phyloP scores from a whole-genome alignment of 2,888 invertebrate species.

The Sialis fuliginosa region DNA sequence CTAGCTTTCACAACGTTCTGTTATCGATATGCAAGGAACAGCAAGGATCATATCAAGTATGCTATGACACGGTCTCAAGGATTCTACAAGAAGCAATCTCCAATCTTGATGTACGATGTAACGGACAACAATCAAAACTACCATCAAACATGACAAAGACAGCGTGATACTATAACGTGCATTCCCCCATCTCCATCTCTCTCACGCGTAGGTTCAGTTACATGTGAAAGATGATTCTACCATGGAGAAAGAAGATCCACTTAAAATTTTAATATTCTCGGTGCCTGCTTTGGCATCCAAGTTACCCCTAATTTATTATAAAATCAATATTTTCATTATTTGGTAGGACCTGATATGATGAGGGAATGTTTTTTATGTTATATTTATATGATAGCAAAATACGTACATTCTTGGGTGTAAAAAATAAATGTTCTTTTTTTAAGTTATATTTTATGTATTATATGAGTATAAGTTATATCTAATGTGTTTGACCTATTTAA shows the following conservation, averaged over 20 bases:
- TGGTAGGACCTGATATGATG: neutral
- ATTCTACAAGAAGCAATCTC: neutral
- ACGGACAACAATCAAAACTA: too few species aligned
- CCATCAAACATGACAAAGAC: too few species aligned
- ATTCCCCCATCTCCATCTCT: neutral
- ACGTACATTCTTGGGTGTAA: neutral
- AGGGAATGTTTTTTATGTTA: neutral
- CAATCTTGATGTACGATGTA: neutral
- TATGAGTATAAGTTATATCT: neutral
- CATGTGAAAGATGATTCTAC: neutral
- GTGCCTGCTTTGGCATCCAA: constrained; percentile 5
- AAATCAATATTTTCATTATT: constrained; percentile 6
- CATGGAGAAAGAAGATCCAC: constrained; percentile 4
- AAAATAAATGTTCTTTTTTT: neutral
- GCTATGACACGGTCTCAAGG: neutral
- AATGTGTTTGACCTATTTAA: neutral
- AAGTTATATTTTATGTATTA: neutral
- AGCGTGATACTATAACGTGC: neutral
- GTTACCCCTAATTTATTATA: constrained; percentile 6
- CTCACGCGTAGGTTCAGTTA: neutral
- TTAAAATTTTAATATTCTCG: constrained; percentile 7
- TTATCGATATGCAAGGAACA: neutral
- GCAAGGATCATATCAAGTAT: neutral
- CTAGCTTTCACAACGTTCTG: neutral
- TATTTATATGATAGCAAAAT: neutral